Evolutionary conservation across 1,140 invertebrate genomes (phyloP).

Genomic region (Lucilia cuprina): DNA sequence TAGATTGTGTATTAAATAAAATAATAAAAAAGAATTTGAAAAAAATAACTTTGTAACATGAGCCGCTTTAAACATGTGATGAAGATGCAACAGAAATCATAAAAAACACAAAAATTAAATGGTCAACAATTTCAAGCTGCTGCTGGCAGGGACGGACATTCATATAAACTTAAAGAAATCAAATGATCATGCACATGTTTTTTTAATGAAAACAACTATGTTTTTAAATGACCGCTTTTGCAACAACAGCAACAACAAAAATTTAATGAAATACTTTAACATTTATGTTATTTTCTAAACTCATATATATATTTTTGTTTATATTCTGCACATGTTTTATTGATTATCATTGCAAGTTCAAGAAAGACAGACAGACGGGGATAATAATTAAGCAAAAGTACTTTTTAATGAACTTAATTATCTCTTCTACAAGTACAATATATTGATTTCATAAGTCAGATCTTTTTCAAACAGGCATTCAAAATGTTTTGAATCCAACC

Average conservation of each 20-base stretch:
- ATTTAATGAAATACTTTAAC: background rate
- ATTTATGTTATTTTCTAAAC: background rate
- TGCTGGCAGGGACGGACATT: background rate
- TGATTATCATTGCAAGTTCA: too few relatives aligned
- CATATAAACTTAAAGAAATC: background rate
- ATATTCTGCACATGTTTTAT: background rate
- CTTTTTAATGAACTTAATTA: background rate
- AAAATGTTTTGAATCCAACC: too few relatives aligned
- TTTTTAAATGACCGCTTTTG: background rate
- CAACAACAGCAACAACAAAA: background rate
- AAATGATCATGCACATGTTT: background rate
- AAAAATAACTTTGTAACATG: too few relatives aligned
- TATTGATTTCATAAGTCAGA: too few relatives aligned
- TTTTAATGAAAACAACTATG: background rate
- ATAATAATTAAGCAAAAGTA: background rate
- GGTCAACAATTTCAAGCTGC: background rate
- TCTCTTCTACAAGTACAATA: too few relatives aligned
- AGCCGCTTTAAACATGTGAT: too few relatives aligned
- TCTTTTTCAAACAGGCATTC: too few relatives aligned
- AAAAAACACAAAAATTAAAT: background rate
- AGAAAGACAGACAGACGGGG: too few relatives aligned
- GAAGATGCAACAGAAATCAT: too few relatives aligned
- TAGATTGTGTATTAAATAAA: background rate
- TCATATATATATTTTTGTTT: background rate
- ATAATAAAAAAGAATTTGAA: background rate